These are phyloP conservation scores for Bicyclus anynana DNA, from an alignment of 1,140 invertebrate genomes.

Conservation along the genomic window DNA sequence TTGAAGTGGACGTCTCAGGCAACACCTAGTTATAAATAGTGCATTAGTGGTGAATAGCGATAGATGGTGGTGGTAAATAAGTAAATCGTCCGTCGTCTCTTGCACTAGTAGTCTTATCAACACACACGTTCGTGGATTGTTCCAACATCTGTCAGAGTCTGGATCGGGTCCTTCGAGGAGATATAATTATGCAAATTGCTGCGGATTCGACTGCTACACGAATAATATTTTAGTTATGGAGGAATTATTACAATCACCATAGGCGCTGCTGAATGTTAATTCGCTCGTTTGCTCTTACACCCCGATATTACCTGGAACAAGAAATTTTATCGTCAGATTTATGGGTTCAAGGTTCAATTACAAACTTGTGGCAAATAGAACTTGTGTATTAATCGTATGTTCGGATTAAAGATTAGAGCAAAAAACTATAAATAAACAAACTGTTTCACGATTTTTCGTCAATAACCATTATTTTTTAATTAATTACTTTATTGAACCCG, in stretches of 20 bases:
- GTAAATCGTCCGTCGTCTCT: background rate
- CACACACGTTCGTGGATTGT: slow-evolving; percentile 3
- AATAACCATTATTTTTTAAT: no score
- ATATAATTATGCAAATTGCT: slow-evolving; percentile 36
- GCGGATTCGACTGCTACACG: slow-evolving; percentile 24
- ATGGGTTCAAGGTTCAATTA: background rate
- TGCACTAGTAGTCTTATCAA: background rate
- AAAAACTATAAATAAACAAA: no score
- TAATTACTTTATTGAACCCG: no score
- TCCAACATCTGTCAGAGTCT: slow-evolving; percentile 27
- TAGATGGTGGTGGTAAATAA: background rate
- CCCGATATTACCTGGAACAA: background rate
- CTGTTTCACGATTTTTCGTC: no score
- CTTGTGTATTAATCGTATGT: no score
- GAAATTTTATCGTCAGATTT: background rate
- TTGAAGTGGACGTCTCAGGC: no score
- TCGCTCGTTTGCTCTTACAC: background rate
- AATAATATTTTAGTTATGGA: slow-evolving; percentile 24
- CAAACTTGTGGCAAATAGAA: no score
- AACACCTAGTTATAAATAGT: no score
- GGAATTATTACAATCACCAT: slow-evolving; percentile 10
- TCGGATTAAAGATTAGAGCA: no score
- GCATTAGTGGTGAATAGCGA: no score
- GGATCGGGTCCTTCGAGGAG: slow-evolving; percentile 26
- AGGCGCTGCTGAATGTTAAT: slow-evolving; percentile 7